Evolutionary conservation across 2,888 invertebrate genomes (phyloP).

Genomic region (Oligia latruncula): DNA sequence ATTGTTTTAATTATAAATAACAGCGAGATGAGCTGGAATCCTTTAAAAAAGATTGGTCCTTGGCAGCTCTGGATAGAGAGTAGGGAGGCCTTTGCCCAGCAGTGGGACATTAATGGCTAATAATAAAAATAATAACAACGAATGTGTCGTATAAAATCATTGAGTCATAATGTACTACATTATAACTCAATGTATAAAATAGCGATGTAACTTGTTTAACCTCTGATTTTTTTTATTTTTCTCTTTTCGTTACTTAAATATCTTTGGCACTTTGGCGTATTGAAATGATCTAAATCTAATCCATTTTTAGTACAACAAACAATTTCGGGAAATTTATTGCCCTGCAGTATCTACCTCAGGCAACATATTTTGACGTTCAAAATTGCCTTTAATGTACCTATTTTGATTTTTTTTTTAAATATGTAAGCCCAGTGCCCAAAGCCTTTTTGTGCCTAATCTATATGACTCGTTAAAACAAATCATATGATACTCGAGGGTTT

Average conservation of each 20-base stretch:
- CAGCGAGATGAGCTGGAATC: background rate
- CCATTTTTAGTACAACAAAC: background rate
- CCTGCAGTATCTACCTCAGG: background rate
- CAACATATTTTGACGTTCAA: background rate
- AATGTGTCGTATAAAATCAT: background rate
- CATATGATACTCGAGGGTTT: background rate
- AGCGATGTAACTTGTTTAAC: too few relatives aligned
- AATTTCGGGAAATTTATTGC: background rate
- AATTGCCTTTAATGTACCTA: background rate
- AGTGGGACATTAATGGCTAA: background rate
- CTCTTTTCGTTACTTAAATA: background rate
- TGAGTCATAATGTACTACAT: too few relatives aligned
- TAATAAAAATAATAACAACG: background rate
- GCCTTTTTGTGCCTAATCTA: too few relatives aligned
- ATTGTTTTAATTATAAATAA: constrained; percentile 1
- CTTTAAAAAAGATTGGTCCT: too few relatives aligned
- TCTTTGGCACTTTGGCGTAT: background rate
- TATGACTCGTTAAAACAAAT: background rate
- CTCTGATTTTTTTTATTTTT: background rate
- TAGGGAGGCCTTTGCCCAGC: background rate
- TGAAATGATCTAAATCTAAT: background rate
- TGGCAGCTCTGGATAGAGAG: background rate
- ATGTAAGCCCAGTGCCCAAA: too few relatives aligned
- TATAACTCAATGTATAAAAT: background rate
- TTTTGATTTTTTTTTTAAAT: too few relatives aligned